Percentiles rank a stretch among this genome's conserved stretches.
Evolutionary conservation across 2,888 invertebrate species (phyloP).

Genomic region (Mayetiola destructor): DNA sequence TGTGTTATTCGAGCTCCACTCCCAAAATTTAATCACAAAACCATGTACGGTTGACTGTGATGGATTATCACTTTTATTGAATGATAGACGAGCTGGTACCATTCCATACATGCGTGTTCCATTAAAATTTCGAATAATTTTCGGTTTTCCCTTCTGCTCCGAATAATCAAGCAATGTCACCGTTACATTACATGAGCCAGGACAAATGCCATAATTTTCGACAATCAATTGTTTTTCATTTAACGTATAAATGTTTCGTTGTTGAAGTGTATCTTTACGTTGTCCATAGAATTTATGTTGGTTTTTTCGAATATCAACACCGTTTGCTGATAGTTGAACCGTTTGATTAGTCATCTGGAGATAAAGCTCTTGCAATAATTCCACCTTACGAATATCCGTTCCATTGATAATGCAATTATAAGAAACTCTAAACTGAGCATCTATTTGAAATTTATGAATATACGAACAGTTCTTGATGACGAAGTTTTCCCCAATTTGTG

Average conservation of each 20-base stretch:
- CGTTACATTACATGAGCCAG: slow-evolving; percentile 48
- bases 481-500: slow-evolving; percentile 48
- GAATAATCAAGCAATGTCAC: slow-evolving; percentile 43
- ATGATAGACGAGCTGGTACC: slow-evolving; percentile 53
- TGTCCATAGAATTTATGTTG: slow-evolving; percentile 42
- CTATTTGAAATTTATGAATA: slow-evolving; percentile 42
- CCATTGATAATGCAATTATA: slow-evolving; percentile 46
- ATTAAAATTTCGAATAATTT: slow-evolving; percentile 46
- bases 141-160: slow-evolving; percentile 40
- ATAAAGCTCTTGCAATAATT: slow-evolving; percentile 35
- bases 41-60: slow-evolving; percentile 47
- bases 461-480: slow-evolving; percentile 43
- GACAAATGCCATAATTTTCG: slow-evolving; percentile 57
- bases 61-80: slow-evolving; percentile 35
- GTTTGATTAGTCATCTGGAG: slow-evolving; percentile 32
- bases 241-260: slow-evolving; percentile 43
- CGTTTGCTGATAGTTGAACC: slow-evolving; percentile 15
- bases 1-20: slow-evolving; percentile 45
- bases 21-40: slow-evolving; percentile 71
- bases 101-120: slow-evolving; percentile 53
- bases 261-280: slow-evolving; percentile 41
- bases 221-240: slow-evolving; percentile 51
- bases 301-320: background rate
- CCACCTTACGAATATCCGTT: slow-evolving; percentile 39
- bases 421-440: slow-evolving; percentile 37